Evolutionary conservation across 2,888 invertebrate species (phyloP), one percentile per base, ranked within the genome.

Genomic region (Troilus luridus): DNA sequence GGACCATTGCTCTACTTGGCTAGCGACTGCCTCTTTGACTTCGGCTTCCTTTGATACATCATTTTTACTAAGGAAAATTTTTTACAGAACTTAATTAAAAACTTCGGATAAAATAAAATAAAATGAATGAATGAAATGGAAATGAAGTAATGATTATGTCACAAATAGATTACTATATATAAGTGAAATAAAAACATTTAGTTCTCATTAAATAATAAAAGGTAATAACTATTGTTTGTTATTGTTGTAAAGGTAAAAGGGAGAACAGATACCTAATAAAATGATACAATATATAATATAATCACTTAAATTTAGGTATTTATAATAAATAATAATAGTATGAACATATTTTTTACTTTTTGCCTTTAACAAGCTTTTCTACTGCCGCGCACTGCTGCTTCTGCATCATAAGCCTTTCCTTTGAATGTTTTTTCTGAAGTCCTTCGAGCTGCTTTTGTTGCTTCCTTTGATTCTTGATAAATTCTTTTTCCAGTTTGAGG

Each of bases 401-500:
- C 94, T 99, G 99, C 94, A 99, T 96, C 59, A 96, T 94, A 93
- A 97, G 95, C 94, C 98, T 97, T 94, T 99, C 99, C 94, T 99
- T 99, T 93, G 97, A 96, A 93, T 99, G 99, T 91, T 97, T 97
- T 94, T 99, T 99, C 94, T 97, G 97, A 95, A 99, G 95, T 10
- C 97, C 95, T 91, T 99, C 99, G 92, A 98, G 94, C 93, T 99
- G 99, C 94, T 99, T 99, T 94, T 98, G 97, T 94, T 99, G 99
- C 94, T 99, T 99, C 93, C 98, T 97, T 88, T 97, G 96, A 64
- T 98, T 96, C 95, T 99, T 99, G 93, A 97, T 95, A 95, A 98
- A 99, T 56, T 97, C 97, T 94, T 99, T 99, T 94, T 99, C 98
- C 93, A 96, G 96, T 41, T 97, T 96, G 88, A 99, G 95, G 6